Evolutionary conservation across 2,113 vertebrate species (phyloP).

Genomic region (Pedetes capensis): DNA sequence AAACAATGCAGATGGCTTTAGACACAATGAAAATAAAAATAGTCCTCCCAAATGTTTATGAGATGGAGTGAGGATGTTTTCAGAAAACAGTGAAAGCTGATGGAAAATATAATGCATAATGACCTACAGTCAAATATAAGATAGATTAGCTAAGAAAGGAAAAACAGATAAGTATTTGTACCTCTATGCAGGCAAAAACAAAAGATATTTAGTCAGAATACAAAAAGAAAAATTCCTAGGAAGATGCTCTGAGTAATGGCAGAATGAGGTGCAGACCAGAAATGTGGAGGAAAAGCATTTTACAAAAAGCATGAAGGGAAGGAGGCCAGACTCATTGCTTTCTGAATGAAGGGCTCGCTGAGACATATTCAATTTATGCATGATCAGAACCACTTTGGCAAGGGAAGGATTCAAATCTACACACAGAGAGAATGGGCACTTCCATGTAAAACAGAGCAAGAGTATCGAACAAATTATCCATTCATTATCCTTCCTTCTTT

Average conservation of each 20-base stretch:
- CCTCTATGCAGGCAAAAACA: neutral
- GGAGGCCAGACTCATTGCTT: neutral
- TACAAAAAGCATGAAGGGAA: neutral
- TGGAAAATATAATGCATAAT: neutral
- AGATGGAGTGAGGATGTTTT: neutral
- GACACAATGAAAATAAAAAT: neutral
- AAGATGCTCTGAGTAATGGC: neutral
- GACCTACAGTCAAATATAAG: neutral
- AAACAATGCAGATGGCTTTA: neutral
- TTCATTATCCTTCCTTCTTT: neutral
- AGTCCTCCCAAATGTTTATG: neutral
- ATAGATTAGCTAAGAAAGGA: neutral
- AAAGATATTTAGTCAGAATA: neutral
- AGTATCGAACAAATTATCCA: neutral
- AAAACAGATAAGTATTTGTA: neutral
- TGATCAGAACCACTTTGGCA: neutral
- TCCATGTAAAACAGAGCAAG: neutral
- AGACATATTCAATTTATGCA: neutral
- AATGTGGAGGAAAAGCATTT: rapidly evolving
- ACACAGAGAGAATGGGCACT: neutral
- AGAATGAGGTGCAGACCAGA: neutral
- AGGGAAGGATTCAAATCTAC: neutral
- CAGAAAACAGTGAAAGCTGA: neutral
- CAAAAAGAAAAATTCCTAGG: neutral
- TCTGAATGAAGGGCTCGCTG: neutral